phyloP scores from a whole-genome alignment of 2,888 invertebrate genomes.

The Vannuccia rotundouncinata region DNA sequence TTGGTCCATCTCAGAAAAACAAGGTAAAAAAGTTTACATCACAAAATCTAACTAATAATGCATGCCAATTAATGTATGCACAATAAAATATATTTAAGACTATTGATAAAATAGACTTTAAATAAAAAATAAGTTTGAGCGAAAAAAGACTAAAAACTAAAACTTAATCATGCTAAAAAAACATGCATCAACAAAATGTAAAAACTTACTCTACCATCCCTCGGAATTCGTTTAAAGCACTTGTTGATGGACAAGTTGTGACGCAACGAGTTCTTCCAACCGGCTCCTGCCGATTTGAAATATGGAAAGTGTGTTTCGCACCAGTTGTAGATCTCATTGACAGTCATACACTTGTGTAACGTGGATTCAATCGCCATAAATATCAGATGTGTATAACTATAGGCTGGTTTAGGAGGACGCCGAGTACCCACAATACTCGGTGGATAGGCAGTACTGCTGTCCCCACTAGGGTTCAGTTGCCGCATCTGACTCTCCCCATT shows the following conservation, averaged over 20 bases:
- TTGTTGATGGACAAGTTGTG: slow-evolving; percentile 38
- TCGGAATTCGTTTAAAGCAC: slow-evolving; percentile 35
- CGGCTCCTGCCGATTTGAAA: slow-evolving; percentile 36
- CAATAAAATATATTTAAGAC: too few relatives aligned
- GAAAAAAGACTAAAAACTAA: neutral
- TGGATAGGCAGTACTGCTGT: neutral
- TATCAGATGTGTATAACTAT: slow-evolving; percentile 37
- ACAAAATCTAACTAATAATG: too few relatives aligned
- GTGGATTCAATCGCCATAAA: slow-evolving; percentile 39
- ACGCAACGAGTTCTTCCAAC: slow-evolving; percentile 39
- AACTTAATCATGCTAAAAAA: neutral
- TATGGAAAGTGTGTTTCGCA: slow-evolving; percentile 38
- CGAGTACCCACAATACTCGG: neutral
- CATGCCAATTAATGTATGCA: too few relatives aligned
- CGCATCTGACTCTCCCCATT: neutral
- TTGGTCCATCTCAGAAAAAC: too few relatives aligned
- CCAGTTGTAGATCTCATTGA: slow-evolving; percentile 39
- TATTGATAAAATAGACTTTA: too few relatives aligned
- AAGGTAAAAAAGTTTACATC: too few relatives aligned
- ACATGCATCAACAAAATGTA: too few relatives aligned
- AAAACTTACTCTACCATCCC: slow-evolving; percentile 35
- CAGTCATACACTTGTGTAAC: slow-evolving; percentile 32
- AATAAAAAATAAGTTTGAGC: too few relatives aligned
- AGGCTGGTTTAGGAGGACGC: slow-evolving; percentile 26
- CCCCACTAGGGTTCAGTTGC: neutral